Percentiles rank a stretch among this genome's conserved stretches.
These are phyloP conservation scores for Sclerodermus sp. DNA, from an alignment of 2,888 invertebrate genomes.

Conservation along the genomic window DNA sequence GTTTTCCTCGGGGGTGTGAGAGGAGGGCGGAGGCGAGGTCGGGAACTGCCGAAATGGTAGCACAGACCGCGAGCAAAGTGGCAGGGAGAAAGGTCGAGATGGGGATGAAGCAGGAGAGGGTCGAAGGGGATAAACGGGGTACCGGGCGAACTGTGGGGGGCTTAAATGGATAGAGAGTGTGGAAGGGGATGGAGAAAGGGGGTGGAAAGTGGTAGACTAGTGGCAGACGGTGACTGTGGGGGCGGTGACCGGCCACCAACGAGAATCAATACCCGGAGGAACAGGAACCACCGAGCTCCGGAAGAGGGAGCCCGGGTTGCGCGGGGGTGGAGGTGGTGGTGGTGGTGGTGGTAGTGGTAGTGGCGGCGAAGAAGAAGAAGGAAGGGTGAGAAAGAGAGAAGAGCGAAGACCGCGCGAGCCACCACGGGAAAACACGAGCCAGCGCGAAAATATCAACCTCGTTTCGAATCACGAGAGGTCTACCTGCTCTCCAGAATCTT, in stretches of 20 bases:
- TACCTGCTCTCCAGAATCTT: conserved; percentile 12
- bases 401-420: conserved; percentile 5
- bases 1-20: conserved; percentile 30
- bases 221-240: conserved; percentile 55
- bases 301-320: conserved; percentile 11
- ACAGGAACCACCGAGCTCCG: conserved; percentile 53
- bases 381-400: conserved; percentile 19
- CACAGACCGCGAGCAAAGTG: too few relatives aligned
- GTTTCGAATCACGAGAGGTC: too few relatives aligned
- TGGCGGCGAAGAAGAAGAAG: conserved; percentile 25
- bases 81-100: not conserved
- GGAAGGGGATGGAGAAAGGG: conserved; percentile 46
- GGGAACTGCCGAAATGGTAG: too few relatives aligned
- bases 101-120: conserved; percentile 1
- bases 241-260: conserved; percentile 58
- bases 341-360: too few relatives aligned
- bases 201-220: conserved; percentile 44
- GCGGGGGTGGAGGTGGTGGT: too few relatives aligned
- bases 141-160: conserved; percentile 37
- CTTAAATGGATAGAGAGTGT: conserved; percentile 54
- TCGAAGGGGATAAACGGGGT: conserved; percentile 21
- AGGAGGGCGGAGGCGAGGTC: conserved; percentile 5
- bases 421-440: conserved; percentile 1
- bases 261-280: conserved; percentile 59
- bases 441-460: too few relatives aligned